phyloP scores from a whole-genome alignment of 2,113 vertebrate genomes.

The Esox niger region DNA sequence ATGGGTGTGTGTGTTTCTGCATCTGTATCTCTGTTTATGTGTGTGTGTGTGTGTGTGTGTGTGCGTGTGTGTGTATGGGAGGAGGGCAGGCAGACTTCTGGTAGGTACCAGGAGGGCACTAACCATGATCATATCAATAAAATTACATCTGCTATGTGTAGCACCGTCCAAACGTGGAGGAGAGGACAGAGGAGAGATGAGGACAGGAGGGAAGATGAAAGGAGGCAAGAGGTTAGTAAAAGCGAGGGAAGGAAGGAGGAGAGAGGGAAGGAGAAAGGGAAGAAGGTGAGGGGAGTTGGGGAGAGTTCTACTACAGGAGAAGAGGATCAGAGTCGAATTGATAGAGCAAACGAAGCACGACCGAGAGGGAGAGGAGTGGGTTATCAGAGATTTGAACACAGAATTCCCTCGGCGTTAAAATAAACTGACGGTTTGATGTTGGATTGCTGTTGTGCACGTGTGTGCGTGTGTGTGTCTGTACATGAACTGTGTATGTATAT shows the following conservation, averaged over 20 bases:
- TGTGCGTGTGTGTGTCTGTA: no score
- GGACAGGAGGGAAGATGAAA: background rate
- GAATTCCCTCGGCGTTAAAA: background rate
- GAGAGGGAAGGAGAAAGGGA: conserved; percentile 8
- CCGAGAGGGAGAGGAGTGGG: background rate
- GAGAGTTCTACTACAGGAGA: background rate
- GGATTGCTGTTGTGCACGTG: no score
- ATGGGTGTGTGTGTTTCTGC: no score
- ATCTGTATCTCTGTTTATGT: no score
- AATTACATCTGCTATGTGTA: conserved; percentile 55
- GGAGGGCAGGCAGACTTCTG: conserved; percentile 35
- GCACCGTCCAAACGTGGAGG: no score
- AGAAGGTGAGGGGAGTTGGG: background rate
- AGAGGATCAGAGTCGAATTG: background rate
- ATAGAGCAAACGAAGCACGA: background rate
- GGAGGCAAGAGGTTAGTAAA: background rate
- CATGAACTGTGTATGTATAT: no score
- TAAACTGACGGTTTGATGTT: background rate
- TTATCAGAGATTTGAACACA: background rate
- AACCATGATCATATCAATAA: conserved; percentile 67
- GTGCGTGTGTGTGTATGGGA: conserved; percentile 23
- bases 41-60: conserved; percentile 26
- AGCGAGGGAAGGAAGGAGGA: background rate
- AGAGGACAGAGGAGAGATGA: conserved; percentile 4
- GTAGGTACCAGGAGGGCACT: conserved; percentile 63